Conservation (phyloP, 2,888 invertebrate genomes). For the Troides aeacus region DNA sequence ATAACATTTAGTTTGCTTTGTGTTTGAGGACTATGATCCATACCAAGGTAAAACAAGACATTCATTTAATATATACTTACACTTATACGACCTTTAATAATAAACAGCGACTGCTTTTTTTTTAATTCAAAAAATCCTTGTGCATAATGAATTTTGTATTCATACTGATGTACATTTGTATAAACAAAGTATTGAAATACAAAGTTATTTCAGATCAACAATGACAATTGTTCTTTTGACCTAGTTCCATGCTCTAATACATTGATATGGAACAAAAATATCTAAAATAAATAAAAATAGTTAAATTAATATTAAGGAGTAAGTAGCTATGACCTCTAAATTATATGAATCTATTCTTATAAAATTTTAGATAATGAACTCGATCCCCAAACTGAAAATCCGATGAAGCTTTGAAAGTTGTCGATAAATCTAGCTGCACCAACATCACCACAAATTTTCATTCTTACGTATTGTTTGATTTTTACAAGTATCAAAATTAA, state of each 20-base stretch:
- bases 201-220: conserved; percentile 37
- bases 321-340: too few species aligned
- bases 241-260: not conserved
- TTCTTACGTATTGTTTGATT: not conserved
- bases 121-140: conserved; percentile 66
- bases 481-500: not conserved
- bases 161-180: conserved; percentile 59
- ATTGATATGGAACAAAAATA: not conserved
- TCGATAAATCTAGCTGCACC: too few species aligned
- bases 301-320: not conserved
- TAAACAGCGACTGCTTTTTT: conserved; percentile 64
- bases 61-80: conserved; percentile 45
- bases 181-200: conserved; percentile 57
- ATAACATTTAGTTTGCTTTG: conserved; percentile 1
- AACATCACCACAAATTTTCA: not conserved
- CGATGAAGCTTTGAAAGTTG: too few species aligned
- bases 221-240: not conserved
- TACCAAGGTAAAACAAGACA: conserved; percentile 63
- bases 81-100: conserved; percentile 61
- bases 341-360: too few species aligned
- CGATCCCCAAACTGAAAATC: too few species aligned
- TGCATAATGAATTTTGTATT: conserved; percentile 69
- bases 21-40: conserved; percentile 42
- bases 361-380: too few species aligned
- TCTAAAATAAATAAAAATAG: not conserved